These are phyloP conservation scores for Rostratula benghalensis DNA, from an alignment of 2,113 vertebrate species.

Conservation along the genomic window DNA sequence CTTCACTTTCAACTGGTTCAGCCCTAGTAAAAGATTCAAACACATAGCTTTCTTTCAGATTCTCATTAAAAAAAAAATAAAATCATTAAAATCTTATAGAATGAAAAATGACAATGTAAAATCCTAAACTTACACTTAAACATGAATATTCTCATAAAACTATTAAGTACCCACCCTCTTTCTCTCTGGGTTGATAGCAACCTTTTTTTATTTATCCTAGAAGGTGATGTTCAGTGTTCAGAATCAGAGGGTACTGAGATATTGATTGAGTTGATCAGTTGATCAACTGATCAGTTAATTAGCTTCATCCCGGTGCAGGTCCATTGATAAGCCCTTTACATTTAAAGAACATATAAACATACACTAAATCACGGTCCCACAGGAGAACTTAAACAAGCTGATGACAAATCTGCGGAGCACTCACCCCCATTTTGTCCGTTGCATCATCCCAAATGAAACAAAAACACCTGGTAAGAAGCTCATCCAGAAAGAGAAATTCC, in stretches of 20 bases:
- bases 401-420: not conserved
- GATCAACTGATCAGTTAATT: not conserved
- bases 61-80: not conserved
- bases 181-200: not conserved
- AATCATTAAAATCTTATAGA: not conserved
- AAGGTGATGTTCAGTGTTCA: not conserved
- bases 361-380: not conserved
- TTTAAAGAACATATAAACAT: not conserved
- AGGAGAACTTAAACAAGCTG: conserved; percentile 37
- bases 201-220: not conserved
- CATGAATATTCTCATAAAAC: not conserved
- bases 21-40: not conserved
- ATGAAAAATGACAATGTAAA: not conserved
- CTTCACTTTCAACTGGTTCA: not conserved
- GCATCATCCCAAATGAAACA: conserved; percentile 7
- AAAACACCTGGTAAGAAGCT: not conserved
- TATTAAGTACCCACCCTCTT: not conserved
- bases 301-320: not conserved
- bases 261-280: not conserved
- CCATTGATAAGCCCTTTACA: not conserved
- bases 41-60: not conserved
- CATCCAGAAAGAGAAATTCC: not conserved
- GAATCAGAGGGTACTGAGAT: not conserved
- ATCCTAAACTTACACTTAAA: not conserved
- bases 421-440: not conserved